Percentiles rank a stretch among this genome's conserved stretches.
These are phyloP conservation scores for Brachionus rubens DNA, from an alignment of 1,140 invertebrate species.

Conservation along the genomic window DNA sequence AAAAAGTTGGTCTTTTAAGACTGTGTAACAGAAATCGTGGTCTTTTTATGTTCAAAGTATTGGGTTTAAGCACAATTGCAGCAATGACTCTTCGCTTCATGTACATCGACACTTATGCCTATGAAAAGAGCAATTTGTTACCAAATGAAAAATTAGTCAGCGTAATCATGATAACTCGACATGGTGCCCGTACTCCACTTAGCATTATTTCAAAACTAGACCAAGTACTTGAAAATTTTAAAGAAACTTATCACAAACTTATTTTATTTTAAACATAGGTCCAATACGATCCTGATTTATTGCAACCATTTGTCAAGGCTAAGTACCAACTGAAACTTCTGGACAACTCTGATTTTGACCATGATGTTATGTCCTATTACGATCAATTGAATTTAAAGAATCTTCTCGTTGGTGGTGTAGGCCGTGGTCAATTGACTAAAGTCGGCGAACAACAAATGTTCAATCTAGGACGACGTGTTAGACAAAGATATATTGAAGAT, in stretches of 20 bases:
- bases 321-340: constrained; percentile 24
- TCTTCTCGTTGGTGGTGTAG: background rate
- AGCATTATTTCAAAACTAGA: constrained; percentile 12
- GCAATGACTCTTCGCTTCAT: background rate
- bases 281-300: constrained; percentile 9
- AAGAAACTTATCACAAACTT: no score
- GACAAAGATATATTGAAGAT: background rate
- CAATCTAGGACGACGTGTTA: constrained; percentile 14
- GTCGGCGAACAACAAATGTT: constrained; percentile 43
- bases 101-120: background rate
- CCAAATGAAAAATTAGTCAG: constrained; percentile 19
- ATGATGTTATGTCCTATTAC: constrained; percentile 33
- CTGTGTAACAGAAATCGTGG: background rate
- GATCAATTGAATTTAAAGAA: constrained; percentile 9
- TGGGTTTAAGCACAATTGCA: background rate
- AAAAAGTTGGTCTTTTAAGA: background rate
- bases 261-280: background rate
- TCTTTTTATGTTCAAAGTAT: background rate
- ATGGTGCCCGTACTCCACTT: constrained; percentile 40
- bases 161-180: constrained; percentile 34
- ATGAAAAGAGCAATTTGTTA: background rate
- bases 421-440: constrained; percentile 21
- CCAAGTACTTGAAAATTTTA: constrained; percentile 20
- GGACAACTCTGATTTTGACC: constrained; percentile 39
- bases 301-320: constrained; percentile 23